Conservation (phyloP, 2,888 invertebrate species). For the Ptychoptera contaminata region DNA sequence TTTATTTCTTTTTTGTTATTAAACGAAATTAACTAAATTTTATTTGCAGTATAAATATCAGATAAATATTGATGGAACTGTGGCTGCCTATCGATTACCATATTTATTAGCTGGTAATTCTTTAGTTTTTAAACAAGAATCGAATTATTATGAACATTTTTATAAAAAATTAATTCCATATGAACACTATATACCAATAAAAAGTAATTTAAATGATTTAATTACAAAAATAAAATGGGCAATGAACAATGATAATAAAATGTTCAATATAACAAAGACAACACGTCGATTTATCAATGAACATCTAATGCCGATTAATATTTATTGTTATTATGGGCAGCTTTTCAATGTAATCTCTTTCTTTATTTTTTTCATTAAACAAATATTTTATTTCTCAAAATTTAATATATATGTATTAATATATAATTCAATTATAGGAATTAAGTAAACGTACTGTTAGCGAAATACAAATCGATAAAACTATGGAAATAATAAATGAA, state of each 20-base stretch:
- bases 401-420: constrained; percentile 1
- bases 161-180: constrained; percentile 59
- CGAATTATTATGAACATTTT: constrained; percentile 90
- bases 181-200: constrained; percentile 72
- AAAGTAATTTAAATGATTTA: constrained; percentile 64
- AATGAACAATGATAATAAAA: constrained; percentile 49
- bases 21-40: not conserved
- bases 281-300: constrained; percentile 57
- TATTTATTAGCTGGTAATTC: constrained; percentile 81
- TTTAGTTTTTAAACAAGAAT: constrained; percentile 80
- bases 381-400: not conserved
- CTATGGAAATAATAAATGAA: constrained; percentile 43
- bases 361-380: not conserved
- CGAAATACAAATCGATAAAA: constrained; percentile 36
- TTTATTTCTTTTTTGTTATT: constrained; percentile 1
- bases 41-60: constrained; percentile 77
- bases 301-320: constrained; percentile 64
- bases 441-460: constrained; percentile 53
- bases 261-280: constrained; percentile 44
- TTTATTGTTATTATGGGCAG: constrained; percentile 75
- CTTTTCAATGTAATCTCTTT: constrained; percentile 40
- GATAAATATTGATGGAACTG: constrained; percentile 87
- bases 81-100: constrained; percentile 88
- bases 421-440: constrained; percentile 35
- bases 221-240: constrained; percentile 67